phyloP scores from a whole-genome alignment of 2,797 vertebrate species.

The Todus mexicanus region DNA sequence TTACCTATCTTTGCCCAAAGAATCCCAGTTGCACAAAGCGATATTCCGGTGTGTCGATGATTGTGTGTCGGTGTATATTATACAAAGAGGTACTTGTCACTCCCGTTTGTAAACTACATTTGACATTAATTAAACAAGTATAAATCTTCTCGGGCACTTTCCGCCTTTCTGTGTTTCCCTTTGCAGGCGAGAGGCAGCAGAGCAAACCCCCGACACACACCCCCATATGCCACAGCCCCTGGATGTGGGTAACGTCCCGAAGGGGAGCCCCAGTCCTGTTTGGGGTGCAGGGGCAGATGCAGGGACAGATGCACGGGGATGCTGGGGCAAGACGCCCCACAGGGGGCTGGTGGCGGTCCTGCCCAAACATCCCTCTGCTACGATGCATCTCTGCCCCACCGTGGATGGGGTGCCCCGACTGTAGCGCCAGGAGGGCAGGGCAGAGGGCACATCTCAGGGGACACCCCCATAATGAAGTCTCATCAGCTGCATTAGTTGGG shows the following conservation, averaged over 20 bases:
- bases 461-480: conserved; percentile 61
- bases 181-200: not conserved
- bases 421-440: conserved; percentile 11
- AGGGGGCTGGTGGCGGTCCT: not conserved
- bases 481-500: conserved; percentile 36
- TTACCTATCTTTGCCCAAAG: conserved; percentile 74
- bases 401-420: not conserved
- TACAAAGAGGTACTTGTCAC: conserved; percentile 91
- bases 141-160: conserved; percentile 75
- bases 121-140: conserved; percentile 94
- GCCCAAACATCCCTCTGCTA: not conserved
- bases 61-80: conserved; percentile 91
- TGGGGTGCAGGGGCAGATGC: not conserved
- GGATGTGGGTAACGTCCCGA: not conserved
- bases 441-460: not conserved
- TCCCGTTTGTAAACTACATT: conserved; percentile 94
- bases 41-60: conserved; percentile 79
- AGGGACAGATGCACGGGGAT: not conserved
- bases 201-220: not conserved
- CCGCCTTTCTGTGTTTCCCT: conserved; percentile 16
- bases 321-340: not conserved
- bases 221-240: not conserved
- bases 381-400: not conserved
- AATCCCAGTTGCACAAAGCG: conserved; percentile 80
- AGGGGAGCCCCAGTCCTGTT: not conserved